Conservation (phyloP, 1,140 invertebrate species). For the Chironomus striatipennis region DNA sequence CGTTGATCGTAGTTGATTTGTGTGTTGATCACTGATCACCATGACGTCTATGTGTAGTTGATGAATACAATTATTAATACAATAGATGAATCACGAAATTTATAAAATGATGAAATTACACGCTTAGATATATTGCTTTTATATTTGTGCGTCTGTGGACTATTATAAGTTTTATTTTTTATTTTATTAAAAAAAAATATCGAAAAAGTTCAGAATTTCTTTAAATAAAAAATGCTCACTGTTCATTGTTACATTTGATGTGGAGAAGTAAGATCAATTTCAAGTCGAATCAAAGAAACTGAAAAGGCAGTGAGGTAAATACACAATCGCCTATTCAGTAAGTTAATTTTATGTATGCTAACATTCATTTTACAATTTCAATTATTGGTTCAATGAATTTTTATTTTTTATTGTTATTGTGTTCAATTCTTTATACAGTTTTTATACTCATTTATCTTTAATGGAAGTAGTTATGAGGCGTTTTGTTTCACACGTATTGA, state of each 20-base stretch:
- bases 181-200: neutral
- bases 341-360: conserved; percentile 9
- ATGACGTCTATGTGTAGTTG: neutral
- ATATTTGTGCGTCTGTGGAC: neutral
- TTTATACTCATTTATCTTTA: neutral
- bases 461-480: conserved; percentile 7
- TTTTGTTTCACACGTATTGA: neutral
- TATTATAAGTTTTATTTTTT: neutral
- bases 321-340: neutral
- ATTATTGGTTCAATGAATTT: conserved; percentile 5
- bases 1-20: neutral
- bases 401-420: neutral
- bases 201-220: neutral
- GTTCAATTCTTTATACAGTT: too few relatives aligned
- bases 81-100: conserved; percentile 11
- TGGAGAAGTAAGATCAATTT: too few relatives aligned
- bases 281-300: too few relatives aligned
- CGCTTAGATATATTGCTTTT: neutral
- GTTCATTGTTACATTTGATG: too few relatives aligned
- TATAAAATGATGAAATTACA: conserved; percentile 6
- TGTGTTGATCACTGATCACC: neutral
- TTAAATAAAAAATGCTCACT: too few relatives aligned
- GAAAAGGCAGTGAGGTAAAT: too few relatives aligned
- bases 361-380: neutral
- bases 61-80: conserved; percentile 14